phyloP scores from a whole-genome alignment of 2,888 invertebrate species.

The Chloromyia formosa region DNA sequence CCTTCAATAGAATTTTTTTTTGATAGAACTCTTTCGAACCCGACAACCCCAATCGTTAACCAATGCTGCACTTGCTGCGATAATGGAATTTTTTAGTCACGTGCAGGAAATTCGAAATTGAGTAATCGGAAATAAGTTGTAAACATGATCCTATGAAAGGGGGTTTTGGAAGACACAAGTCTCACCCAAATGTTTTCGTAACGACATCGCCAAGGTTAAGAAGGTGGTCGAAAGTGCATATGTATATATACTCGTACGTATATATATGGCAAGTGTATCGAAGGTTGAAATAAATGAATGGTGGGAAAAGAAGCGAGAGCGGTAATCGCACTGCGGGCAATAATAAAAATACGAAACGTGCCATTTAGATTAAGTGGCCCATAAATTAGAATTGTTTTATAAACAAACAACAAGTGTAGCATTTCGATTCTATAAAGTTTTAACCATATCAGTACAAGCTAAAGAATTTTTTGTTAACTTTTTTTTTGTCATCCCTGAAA shows the following conservation, averaged over 20 bases:
- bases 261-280: slow-evolving; percentile 24
- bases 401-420: background rate
- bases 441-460: too few relatives aligned
- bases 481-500: background rate
- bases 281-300: background rate
- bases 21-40: too few relatives aligned
- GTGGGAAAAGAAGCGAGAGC: background rate
- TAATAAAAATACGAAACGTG: slow-evolving; percentile 44
- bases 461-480: background rate
- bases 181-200: background rate
- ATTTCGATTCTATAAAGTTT: too few relatives aligned
- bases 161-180: background rate
- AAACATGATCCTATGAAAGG: background rate
- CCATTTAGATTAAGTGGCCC: slow-evolving; percentile 39
- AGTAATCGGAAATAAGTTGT: slow-evolving; percentile 24
- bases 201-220: slow-evolving; percentile 21
- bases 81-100: slow-evolving; percentile 25
- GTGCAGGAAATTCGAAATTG: slow-evolving; percentile 28
- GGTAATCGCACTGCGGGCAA: background rate
- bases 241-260: too few relatives aligned
- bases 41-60: background rate
- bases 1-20: too few relatives aligned
- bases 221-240: background rate
- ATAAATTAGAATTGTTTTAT: slow-evolving; percentile 30
- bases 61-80: slow-evolving; percentile 2